Conservation (phyloP, 92 coral and sea anemone species). For the Plumapathes pennacea region DNA sequence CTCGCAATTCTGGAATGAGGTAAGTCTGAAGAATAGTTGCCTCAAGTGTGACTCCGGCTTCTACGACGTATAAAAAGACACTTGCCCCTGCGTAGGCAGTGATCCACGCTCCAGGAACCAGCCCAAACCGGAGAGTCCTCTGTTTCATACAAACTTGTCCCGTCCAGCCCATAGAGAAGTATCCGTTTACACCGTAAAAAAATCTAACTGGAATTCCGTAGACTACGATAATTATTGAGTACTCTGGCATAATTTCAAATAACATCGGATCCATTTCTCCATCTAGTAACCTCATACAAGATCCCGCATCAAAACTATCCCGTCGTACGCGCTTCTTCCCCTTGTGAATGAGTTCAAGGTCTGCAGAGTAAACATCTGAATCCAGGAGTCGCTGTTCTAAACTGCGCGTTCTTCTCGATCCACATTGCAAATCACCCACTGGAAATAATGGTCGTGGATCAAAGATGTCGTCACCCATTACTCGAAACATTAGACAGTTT, state of each 20-base stretch:
- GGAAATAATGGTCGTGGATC: conserved; percentile 75
- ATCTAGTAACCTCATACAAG: conserved; percentile 53
- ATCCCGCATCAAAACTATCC: conserved; percentile 36
- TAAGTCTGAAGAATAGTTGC: conserved; percentile 81
- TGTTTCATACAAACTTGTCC: conserved; percentile 77
- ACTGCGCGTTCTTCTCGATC: conserved; percentile 69
- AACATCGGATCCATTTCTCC: conserved; percentile 46
- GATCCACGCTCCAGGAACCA: conserved; percentile 92
- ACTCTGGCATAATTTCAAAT: conserved; percentile 70
- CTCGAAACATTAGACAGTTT: conserved; percentile 73
- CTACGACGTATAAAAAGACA: conserved; percentile 51
- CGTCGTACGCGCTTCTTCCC: conserved; percentile 54
- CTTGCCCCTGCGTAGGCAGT: conserved; percentile 84
- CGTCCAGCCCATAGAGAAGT: conserved; percentile 73
- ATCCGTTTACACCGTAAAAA: conserved; percentile 80
- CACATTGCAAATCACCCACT: conserved; percentile 70
- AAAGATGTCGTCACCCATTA: conserved; percentile 60
- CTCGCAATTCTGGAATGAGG: conserved; percentile 82
- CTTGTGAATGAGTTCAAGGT: conserved; percentile 69
- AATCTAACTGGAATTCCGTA: conserved; percentile 78
- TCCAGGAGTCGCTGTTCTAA: conserved; percentile 66
- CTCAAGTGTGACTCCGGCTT: conserved; percentile 85
- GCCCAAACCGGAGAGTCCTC: conserved; percentile 60
- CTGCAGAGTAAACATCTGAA: conserved; percentile 78
- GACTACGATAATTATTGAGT: conserved; percentile 56